These are phyloP conservation scores for Apogon talboti DNA, from an alignment of 2,797 vertebrate species.

Conservation along the genomic window DNA sequence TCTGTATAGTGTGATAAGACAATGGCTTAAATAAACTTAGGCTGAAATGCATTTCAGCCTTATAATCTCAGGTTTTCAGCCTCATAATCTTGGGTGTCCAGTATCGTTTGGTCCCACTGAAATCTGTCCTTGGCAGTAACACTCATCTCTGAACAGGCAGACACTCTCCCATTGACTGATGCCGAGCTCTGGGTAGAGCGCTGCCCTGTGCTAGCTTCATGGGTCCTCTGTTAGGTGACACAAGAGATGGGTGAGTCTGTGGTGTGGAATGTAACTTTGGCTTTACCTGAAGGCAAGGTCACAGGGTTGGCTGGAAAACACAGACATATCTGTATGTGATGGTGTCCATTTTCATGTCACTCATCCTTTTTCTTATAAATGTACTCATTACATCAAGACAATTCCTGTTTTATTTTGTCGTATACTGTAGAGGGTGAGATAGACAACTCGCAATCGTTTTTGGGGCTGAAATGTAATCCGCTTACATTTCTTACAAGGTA, in stretches of 20 bases:
- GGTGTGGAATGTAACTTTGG: constrained; percentile 50
- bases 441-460: background rate
- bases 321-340: constrained; percentile 9
- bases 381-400: background rate
- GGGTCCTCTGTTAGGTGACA: constrained; percentile 36
- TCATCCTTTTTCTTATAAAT: no score
- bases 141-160: background rate
- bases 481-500: no score
- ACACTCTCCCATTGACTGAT: constrained; percentile 7
- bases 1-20: background rate
- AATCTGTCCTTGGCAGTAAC: background rate
- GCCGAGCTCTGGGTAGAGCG: constrained; percentile 11
- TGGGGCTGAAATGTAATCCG: no score
- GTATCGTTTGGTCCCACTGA: background rate
- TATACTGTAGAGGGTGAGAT: background rate
- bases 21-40: background rate
- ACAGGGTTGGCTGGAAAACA: constrained; percentile 22
- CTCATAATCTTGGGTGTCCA: background rate
- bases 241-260: constrained; percentile 45
- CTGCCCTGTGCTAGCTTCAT: constrained; percentile 16
- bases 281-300: constrained; percentile 47
- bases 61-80: background rate
- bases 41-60: background rate
- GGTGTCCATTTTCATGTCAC: background rate
- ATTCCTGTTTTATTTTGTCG: background rate